Evolutionary conservation across 1,140 invertebrate species (phyloP).

Genomic region (Zaprionus africanus): DNA sequence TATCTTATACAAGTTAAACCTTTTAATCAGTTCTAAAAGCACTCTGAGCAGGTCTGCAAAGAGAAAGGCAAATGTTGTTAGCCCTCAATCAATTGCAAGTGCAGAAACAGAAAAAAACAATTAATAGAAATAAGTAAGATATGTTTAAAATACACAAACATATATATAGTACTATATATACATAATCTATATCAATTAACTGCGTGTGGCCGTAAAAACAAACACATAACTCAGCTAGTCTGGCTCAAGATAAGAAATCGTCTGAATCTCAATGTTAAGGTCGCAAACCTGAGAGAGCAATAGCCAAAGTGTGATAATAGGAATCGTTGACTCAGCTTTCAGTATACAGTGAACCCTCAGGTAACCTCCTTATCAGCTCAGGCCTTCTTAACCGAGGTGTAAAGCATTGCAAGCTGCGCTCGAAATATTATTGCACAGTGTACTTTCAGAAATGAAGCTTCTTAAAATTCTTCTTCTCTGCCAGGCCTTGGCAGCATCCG

Average conservation of each 20-base stretch:
- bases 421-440: not conserved
- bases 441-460: not conserved
- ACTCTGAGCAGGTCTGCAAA: not conserved
- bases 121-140: not conserved
- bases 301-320: not conserved
- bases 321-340: not conserved
- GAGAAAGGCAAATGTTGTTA: conserved; percentile 13
- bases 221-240: not conserved
- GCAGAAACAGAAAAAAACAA: not conserved
- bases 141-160: not conserved
- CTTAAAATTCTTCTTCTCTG: not conserved
- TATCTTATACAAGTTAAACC: not conserved
- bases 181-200: not conserved
- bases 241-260: not conserved
- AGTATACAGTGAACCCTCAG: not conserved
- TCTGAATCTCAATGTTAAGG: not conserved
- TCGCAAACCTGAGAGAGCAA: not conserved
- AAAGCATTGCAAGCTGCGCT: not conserved
- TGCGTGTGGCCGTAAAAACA: not conserved
- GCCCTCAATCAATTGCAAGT: conserved; percentile 16
- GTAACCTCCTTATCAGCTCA: not conserved
- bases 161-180: not conserved
- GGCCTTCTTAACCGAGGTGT: not conserved
- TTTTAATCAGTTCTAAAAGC: not conserved
- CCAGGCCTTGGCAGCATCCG: not conserved